Conservation (phyloP, 2,797 vertebrate species). For the Phataginus tricuspis region DNA sequence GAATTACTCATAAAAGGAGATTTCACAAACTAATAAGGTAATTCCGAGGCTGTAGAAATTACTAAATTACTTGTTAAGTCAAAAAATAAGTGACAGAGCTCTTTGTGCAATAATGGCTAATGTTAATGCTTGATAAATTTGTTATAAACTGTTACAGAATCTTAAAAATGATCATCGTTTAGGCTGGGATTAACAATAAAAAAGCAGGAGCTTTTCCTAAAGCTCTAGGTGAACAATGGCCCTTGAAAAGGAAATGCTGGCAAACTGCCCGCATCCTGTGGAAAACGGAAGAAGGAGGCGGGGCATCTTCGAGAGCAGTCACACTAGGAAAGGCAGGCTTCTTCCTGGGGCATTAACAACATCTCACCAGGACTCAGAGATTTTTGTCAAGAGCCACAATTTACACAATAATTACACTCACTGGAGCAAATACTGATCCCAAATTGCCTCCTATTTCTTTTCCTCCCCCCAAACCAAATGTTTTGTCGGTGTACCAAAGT, state of each 20-base stretch:
- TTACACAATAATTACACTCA: conserved; percentile 84
- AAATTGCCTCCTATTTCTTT: conserved; percentile 71
- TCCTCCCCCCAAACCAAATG: conserved; percentile 33
- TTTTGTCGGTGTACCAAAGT: conserved; percentile 48
- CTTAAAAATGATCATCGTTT: conserved; percentile 80
- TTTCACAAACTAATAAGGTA: conserved; percentile 75
- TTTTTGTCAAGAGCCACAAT: conserved; percentile 83
- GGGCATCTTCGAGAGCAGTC: conserved; percentile 83
- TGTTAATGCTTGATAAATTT: conserved; percentile 80
- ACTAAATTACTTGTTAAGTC: conserved; percentile 75
- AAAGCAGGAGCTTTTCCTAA: conserved; percentile 82
- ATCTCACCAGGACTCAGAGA: conserved; percentile 80
- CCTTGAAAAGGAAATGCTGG: conserved; percentile 85
- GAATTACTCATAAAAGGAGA: conserved; percentile 62
- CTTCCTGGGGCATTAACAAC: conserved; percentile 82
- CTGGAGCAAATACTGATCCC: conserved; percentile 75
- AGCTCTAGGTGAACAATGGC: conserved; percentile 85
- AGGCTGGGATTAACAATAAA: conserved; percentile 83
- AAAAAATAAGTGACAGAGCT: conserved; percentile 73
- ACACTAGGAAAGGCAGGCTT: conserved; percentile 59
- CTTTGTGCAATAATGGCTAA: conserved; percentile 64
- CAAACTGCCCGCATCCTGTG: conserved; percentile 85
- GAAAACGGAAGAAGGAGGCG: conserved; percentile 78
- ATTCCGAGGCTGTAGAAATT: conserved; percentile 68
- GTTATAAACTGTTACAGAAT: conserved; percentile 80